Evolutionary conservation across 1,140 invertebrate species (phyloP).

Genomic region (Platyura marginata): DNA sequence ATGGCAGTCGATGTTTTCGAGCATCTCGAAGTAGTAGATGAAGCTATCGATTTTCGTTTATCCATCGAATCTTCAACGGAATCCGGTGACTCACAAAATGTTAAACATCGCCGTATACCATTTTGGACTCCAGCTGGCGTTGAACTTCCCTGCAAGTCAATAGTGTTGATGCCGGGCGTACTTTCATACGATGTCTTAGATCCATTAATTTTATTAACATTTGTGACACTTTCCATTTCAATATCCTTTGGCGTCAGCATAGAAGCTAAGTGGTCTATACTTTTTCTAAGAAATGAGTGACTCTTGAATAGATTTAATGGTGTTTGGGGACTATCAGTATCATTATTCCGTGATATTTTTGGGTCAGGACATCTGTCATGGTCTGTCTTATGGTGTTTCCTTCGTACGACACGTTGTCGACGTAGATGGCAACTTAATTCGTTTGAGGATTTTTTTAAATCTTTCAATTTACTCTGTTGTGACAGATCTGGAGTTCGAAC

Average conservation of each 20-base stretch:
- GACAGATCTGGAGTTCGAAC: constrained; percentile 9
- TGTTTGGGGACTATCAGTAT: constrained; percentile 7
- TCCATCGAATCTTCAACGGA: constrained; percentile 5
- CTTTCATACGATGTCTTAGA: background rate
- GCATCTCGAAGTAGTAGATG: constrained; percentile 5
- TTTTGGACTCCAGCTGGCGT: constrained; percentile 7
- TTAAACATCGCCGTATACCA: constrained; percentile 18
- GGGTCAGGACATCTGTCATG: constrained; percentile 2
- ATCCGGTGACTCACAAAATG: constrained; percentile 14
- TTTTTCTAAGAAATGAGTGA: background rate
- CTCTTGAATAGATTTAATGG: background rate
- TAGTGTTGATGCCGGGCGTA: background rate
- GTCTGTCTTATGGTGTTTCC: constrained; percentile 8
- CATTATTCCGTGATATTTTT: background rate
- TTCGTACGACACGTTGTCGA: constrained; percentile 19
- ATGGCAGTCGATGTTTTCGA: background rate
- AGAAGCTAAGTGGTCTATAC: background rate
- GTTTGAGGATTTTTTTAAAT: background rate
- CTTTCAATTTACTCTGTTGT: background rate
- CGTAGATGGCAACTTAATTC: constrained; percentile 11
- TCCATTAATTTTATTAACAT: background rate
- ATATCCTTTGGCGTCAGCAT: background rate
- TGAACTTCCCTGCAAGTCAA: constrained; percentile 1
- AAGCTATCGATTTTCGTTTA: constrained; percentile 16
- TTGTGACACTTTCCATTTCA: background rate